Evolutionary conservation across 2,113 vertebrate genomes (phyloP).

Genomic region (Myxocyprinus asiaticus): DNA sequence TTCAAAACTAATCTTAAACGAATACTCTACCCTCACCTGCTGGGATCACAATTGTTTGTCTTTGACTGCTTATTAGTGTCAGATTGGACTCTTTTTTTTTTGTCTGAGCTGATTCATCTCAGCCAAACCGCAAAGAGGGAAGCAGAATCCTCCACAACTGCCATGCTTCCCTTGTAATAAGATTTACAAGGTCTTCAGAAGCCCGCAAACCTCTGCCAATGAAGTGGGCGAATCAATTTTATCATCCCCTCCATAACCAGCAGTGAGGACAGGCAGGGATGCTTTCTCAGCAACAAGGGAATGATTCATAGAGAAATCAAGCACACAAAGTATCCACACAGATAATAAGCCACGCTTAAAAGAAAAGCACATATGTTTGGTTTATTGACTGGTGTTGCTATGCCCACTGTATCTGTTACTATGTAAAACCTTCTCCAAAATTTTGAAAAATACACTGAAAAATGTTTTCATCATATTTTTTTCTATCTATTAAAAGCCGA

Average conservation of each 20-base stretch:
- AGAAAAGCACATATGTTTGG: background rate
- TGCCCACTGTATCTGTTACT: background rate
- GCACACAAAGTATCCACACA: conserved; percentile 6
- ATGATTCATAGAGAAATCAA: conserved; percentile 27
- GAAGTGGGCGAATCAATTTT: conserved; percentile 46
- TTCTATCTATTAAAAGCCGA: no score
- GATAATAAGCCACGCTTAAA: conserved; percentile 11
- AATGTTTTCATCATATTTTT: no score
- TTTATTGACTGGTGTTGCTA: background rate
- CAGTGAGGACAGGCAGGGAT: conserved; percentile 47
- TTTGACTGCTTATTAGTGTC: conserved; percentile 33
- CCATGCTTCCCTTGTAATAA: conserved; percentile 29
- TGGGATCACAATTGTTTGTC: conserved; percentile 7
- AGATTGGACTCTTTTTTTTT: conserved; percentile 7
- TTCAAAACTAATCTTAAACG: background rate
- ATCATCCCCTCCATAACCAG: conserved; percentile 47
- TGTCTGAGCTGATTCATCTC: conserved; percentile 14
- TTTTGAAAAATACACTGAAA: no score
- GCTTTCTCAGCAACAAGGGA: conserved; percentile 51
- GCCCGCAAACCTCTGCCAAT: conserved; percentile 44
- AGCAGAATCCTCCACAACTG: conserved; percentile 35
- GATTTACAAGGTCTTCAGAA: conserved; percentile 47
- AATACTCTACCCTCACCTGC: background rate
- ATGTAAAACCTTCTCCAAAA: background rate
- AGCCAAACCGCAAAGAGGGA: conserved; percentile 21